phyloP scores from a whole-genome alignment of 2,797 vertebrate species.

The Ciconia nigra region DNA sequence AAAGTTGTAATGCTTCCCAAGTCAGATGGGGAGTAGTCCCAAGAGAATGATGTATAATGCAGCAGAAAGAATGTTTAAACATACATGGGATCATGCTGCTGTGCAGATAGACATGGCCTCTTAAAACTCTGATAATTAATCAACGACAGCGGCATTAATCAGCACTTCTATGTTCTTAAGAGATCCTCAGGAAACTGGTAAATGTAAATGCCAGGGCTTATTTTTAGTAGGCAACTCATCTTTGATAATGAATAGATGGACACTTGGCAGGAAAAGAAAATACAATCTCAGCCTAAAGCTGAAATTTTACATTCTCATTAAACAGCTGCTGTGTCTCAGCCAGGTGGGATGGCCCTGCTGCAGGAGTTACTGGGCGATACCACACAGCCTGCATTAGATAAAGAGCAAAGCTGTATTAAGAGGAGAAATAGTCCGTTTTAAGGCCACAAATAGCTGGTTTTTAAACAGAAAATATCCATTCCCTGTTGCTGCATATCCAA shows the following conservation, averaged over 20 bases:
- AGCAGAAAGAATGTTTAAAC: conserved; percentile 20
- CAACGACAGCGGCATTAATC: background rate
- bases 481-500: background rate
- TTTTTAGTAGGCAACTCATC: background rate
- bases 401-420: background rate
- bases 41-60: background rate
- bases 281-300: background rate
- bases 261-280: background rate
- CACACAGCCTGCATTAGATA: background rate
- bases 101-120: background rate
- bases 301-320: background rate
- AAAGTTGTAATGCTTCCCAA: background rate
- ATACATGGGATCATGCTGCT: background rate
- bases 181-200: background rate
- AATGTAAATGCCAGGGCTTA: background rate
- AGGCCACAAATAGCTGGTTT: background rate
- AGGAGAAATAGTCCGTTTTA: background rate
- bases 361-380: background rate
- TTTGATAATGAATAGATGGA: background rate
- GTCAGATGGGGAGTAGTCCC: background rate
- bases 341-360: background rate
- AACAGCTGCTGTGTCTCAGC: background rate
- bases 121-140: conserved; percentile 13
- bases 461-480: background rate
- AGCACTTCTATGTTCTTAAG: background rate